Percentiles rank a stretch among this genome's conserved stretches.
Conservation (phyloP, 2,797 vertebrate species). For the Lacerta viridis region DNA sequence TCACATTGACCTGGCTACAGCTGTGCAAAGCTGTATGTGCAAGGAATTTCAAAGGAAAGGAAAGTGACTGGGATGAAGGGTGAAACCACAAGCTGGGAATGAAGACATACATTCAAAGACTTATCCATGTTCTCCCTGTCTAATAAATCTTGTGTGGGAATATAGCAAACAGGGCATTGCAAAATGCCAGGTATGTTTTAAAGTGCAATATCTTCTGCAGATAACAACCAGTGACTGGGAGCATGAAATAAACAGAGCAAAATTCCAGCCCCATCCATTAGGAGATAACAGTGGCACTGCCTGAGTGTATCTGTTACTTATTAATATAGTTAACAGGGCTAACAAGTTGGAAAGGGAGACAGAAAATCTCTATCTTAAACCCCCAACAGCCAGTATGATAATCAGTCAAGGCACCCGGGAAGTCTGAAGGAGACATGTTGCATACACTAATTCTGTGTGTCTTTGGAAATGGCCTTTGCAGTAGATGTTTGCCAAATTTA, state of each 20-base stretch:
- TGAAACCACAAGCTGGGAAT: background rate
- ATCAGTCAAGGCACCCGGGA: background rate
- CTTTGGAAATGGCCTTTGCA: background rate
- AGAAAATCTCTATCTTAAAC: background rate
- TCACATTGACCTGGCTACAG: background rate
- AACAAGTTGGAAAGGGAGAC: constrained; percentile 32
- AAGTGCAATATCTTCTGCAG: constrained; percentile 2
- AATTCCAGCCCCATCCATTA: constrained; percentile 11
- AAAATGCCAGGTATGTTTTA: constrained; percentile 3
- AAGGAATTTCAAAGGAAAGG: constrained; percentile 6
- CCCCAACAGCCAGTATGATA: background rate
- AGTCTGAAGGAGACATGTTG: background rate
- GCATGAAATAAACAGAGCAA: constrained; percentile 35
- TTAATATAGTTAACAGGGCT: constrained; percentile 7
- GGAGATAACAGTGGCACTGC: constrained; percentile 12
- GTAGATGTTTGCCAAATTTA: background rate
- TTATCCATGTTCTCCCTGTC: background rate
- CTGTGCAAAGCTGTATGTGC: background rate
- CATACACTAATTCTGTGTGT: background rate
- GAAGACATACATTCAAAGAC: background rate
- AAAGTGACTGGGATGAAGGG: background rate
- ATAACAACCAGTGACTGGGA: constrained; percentile 9
- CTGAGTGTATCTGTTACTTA: constrained; percentile 22
- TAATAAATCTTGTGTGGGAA: constrained; percentile 27
- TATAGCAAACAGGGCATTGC: background rate